Evolutionary conservation across 2,888 invertebrate genomes (phyloP), one percentile per base, ranked within the genome.

Genomic region (Platerodrilus igneus): DNA sequence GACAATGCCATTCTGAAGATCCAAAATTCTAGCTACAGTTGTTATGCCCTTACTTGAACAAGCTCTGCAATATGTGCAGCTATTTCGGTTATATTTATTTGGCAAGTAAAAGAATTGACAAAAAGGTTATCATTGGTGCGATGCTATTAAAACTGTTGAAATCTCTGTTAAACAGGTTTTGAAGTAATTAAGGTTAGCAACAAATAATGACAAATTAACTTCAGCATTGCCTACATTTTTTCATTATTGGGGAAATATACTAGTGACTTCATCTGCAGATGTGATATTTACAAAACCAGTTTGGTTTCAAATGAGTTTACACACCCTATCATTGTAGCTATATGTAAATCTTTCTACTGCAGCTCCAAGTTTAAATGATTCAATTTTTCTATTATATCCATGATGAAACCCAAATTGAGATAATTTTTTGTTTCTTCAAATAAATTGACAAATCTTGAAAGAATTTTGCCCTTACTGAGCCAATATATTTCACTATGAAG

Each of bases 351-450:
- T n/a, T n/a, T n/a, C n/a, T n/a, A n/a, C 33, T 48, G 47, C 28
- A 48, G 17, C 34, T 48, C 36, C 31, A 50, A 45, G 31, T 52
- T 50, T 39, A 45, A 42, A 21, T n/a, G n/a, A n/a, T n/a, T n/a
- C n/a, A n/a, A n/a, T n/a, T 48, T 46, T 41, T 25, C 42, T 35
- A 38, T 46, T 35, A 50, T 44, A 31, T 52, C 42, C 38, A 47
- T 47, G 23, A 50, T 23, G 41, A 48, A 47, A 22, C 42, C 45
- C 25, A 50, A 36, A 34, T 52, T 45, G 10, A 50, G 37, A n/a
- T n/a, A n/a, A n/a, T 38, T 40, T 29, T 48, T 48, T 40, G 46
- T 43, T 43, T 48, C 16, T 40, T 23, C 34, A 27, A 47, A 26
- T 26, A 49, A 28, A 14, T 27, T 41, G n/a, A 48, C 19, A 48